phyloP scores from a whole-genome alignment of 2,113 vertebrate species.

The Indicator indicator region DNA sequence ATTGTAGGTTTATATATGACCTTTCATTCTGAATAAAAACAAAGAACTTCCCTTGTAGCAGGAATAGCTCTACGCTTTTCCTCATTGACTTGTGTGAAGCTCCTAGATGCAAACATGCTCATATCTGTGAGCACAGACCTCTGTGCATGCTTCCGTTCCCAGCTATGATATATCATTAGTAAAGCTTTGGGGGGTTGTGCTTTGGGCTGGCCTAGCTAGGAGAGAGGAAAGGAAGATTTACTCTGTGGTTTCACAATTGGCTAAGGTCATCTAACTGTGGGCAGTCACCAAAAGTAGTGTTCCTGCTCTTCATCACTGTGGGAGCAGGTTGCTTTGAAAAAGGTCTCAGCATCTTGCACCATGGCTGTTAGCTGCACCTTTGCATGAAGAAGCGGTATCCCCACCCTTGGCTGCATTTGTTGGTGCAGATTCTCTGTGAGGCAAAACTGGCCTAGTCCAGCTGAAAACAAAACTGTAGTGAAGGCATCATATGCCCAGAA shows the following conservation, averaged over 20 bases:
- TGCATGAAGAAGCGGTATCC: background rate
- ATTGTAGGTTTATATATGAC: background rate
- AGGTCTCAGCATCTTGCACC: background rate
- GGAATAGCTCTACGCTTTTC: background rate
- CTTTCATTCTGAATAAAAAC: background rate
- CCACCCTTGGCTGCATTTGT: background rate
- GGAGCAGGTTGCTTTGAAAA: background rate
- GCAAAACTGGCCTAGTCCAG: background rate
- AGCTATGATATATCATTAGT: background rate
- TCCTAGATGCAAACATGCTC: background rate
- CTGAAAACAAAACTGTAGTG: background rate
- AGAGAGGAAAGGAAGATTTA: conserved; percentile 38
- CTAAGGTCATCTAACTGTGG: background rate
- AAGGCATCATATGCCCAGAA: too few relatives aligned
- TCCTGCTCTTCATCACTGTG: background rate
- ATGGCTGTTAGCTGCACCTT: background rate
- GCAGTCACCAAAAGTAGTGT: background rate
- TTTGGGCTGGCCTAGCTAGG: background rate
- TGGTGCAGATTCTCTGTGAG: background rate
- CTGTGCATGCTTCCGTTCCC: background rate
- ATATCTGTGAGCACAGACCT: background rate
- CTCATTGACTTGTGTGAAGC: background rate
- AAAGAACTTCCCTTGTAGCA: background rate
- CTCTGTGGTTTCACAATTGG: conserved; percentile 33
- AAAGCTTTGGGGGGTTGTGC: conserved; percentile 29